Evolutionary conservation across 2,888 invertebrate genomes (phyloP), one percentile per base, ranked within the genome.

Genomic region (Tortrix viridana): DNA sequence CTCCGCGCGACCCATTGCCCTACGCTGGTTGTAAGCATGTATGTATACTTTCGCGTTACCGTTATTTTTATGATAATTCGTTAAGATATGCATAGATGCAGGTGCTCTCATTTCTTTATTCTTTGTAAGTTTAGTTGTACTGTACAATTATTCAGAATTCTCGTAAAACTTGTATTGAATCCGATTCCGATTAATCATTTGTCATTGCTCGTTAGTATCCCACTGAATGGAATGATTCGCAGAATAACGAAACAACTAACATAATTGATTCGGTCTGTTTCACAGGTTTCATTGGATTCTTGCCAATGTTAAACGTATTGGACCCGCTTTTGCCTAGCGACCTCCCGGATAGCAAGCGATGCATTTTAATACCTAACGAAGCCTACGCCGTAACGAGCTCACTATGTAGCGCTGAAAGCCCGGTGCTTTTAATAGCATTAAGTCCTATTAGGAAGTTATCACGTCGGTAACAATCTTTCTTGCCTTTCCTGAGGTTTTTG

Each of bases 61-160:
- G 77, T 80, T 80, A 76, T 63, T 69, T 74, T 73, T 70, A 79
- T 79, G 74, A 70, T 77, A 79, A 79, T 75, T 75, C 70, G 74
- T 73, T 71, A 61, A 69, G 65, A 70, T 65, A 68, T 71, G 68
- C 69, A 73, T 70, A 23, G 19, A 16, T 47, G 47, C 22, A 38
- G 41, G 38, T 37, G 48, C 23, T 57, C 38, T 48, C 48, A 16
- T 18, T 56, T 48, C 22, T 12, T 48, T 48, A 22, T 57, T 53
- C 43, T 55, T n/a, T 52, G 47, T 53, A 53, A 43, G n/a, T 52
- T 20, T 38, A 47, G 23, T 38, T 41, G 48, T 20, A 43, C 20
- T 48, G 22, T 58, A n/a, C 16, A 3, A 47, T 44, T 14, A 41
- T 37, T 60, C 12, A 1, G 41, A 6, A 14, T 5, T 46, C 23